Percentiles rank a stretch among this genome's conserved stretches.
Evolutionary conservation across 2,113 vertebrate genomes (phyloP).

Genomic region (Hippocampus mohnikei): DNA sequence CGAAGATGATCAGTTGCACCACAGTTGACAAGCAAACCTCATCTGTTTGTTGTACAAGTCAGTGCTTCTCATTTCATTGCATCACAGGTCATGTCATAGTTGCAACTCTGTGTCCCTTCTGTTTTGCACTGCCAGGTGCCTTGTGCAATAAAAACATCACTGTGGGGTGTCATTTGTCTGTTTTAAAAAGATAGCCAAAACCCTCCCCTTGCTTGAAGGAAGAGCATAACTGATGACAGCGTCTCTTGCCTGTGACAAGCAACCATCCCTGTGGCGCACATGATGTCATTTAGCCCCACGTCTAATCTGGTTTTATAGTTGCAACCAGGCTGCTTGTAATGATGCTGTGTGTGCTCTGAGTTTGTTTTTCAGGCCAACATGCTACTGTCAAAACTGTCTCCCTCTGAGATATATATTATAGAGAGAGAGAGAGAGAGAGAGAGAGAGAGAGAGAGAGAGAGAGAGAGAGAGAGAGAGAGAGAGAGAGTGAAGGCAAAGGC

Average conservation of each 20-base stretch:
- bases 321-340: constrained; percentile 36
- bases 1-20: too few species aligned
- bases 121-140: background rate
- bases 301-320: constrained; percentile 58
- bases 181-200: constrained; percentile 19
- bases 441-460: too few species aligned
- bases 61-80: background rate
- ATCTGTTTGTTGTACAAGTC: background rate
- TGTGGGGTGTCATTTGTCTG: background rate
- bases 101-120: background rate
- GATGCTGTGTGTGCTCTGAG: constrained; percentile 22
- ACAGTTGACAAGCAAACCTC: background rate
- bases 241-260: constrained; percentile 41
- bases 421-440: too few species aligned
- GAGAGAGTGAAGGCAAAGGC: constrained; percentile 1
- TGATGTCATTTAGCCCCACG: constrained; percentile 50
- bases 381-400: constrained; percentile 25
- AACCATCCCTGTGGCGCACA: constrained; percentile 35
- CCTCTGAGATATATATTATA: background rate
- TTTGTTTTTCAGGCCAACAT: constrained; percentile 24
- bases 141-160: background rate
- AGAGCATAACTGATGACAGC: constrained; percentile 31
- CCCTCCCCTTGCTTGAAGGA: constrained; percentile 18
- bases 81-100: background rate
- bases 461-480: too few species aligned